A percentile compares a stretch with the other conserved stretches of the same genome.
phyloP scores from a whole-genome alignment of 2,113 vertebrate species.

The Pheucticus melanocephalus region DNA sequence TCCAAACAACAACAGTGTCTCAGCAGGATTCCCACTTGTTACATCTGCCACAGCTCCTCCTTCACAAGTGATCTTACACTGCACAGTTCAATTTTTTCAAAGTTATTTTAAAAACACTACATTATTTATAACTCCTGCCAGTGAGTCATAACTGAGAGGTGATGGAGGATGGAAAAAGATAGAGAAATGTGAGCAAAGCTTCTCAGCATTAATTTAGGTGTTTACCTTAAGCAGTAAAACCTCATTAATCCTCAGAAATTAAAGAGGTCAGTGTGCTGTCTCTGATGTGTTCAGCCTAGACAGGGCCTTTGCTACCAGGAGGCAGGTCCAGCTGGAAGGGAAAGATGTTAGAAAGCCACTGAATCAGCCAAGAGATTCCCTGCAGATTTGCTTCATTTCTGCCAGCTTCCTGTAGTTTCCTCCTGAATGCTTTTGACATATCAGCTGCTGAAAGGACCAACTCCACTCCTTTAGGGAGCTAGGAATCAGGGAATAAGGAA shows the following conservation, averaged over 20 bases:
- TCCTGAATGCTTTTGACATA: not conserved
- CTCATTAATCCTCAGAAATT: not conserved
- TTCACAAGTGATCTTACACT: not conserved
- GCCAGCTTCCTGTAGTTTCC: not conserved
- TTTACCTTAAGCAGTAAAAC: not conserved
- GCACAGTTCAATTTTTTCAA: not conserved
- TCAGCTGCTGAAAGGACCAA: not conserved
- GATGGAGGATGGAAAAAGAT: not conserved
- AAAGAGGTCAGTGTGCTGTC: not conserved
- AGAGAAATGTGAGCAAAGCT: not conserved
- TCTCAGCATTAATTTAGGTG: not conserved
- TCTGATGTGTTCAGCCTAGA: not conserved
- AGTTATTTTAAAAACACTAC: not conserved
- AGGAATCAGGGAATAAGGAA: not conserved
- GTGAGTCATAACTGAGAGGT: not conserved
- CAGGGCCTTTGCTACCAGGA: not conserved
- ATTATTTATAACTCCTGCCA: not conserved
- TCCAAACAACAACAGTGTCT: not conserved
- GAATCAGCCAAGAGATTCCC: not conserved
- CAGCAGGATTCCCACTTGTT: not conserved
- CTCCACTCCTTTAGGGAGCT: not conserved
- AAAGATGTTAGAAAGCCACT: not conserved
- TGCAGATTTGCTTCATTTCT: not conserved
- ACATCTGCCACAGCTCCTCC: not conserved
- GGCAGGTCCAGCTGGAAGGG: not conserved